Conservation (phyloP, 2,888 invertebrate genomes). For the Plebejus anna region DNA sequence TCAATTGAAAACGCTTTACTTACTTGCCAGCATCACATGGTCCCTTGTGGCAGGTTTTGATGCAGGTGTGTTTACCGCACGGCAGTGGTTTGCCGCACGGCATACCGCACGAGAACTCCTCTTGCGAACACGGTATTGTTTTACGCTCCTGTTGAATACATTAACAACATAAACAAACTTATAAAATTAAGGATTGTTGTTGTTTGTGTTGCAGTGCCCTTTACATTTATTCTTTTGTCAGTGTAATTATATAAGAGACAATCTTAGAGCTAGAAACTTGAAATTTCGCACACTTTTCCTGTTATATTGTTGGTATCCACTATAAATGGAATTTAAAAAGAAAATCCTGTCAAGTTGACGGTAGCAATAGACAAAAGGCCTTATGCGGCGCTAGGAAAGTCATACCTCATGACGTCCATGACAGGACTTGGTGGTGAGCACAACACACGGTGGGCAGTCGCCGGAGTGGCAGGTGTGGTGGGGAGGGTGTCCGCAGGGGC, state of each 20-base stretch:
- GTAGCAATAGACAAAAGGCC: no score
- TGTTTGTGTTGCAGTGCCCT: no score
- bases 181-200: no score
- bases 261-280: no score
- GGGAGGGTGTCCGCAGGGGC: slow-evolving; percentile 90
- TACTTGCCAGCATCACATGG: slow-evolving; percentile 83
- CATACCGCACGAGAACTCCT: slow-evolving; percentile 93
- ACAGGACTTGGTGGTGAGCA: slow-evolving; percentile 91
- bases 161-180: no score
- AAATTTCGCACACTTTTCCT: no score
- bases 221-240: no score
- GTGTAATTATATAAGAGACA: no score
- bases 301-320: no score
- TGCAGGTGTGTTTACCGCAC: slow-evolving; percentile 93
- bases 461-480: slow-evolving; percentile 92
- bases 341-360: no score
- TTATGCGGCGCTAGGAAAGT: not conserved
- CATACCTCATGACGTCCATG: slow-evolving; percentile 86
- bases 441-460: slow-evolving; percentile 81
- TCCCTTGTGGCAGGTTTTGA: slow-evolving; percentile 88
- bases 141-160: slow-evolving; percentile 82
- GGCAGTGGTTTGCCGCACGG: slow-evolving; percentile 89
- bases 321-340: no score
- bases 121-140: slow-evolving; percentile 92
- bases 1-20: slow-evolving; percentile 43